Base-by-base conservation (phyloP, 2,888 invertebrate species). In the Schizaphis graminum region DNA sequence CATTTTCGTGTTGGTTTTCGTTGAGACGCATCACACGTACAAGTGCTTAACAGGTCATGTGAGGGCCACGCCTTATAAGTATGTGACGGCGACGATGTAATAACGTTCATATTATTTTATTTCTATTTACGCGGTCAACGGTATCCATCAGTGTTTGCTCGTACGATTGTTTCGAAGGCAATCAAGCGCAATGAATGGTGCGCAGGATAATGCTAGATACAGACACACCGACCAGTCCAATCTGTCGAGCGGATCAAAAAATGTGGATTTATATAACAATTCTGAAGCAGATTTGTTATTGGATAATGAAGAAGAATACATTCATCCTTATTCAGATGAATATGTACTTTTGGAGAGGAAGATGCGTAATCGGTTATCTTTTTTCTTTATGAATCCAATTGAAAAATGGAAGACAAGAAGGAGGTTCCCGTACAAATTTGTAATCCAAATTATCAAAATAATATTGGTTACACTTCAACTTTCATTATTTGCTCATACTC, bases 351-450 rank as follows among this genome's bases (percentile, higher is more conserved):
- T 91, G 41, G 94, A 94, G 49, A 94, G 90, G 41, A 94, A 86
- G 44, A 94, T 94, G 94, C 85, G 94, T 16, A 94, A 94, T 67
- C 61, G 91, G 41, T 91, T 94, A 44, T 35, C 94, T 96, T 99
- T 99, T 96, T 99, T 98, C 96, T 99, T 99, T 95, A 99, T 99
- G 99, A 99, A 99, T 96, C 99, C 99, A 0, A 98, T 99, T 95
- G 98, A 99, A 96, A 99, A 99, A 96, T 99, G 99, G 98, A 97
- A 98, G 95, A 98, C 99, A 0, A 98, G 98, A 95, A 97, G 98
- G 95, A 97, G 98, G 95, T 98, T 99, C 96, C 99, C 99, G 0
- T 99, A 98, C 96, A 99, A 99, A 96, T 98, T 99, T 95, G 96
- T 98, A 1, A 97, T 99, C 0, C 99, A 99, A 97, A 97, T 99